These are phyloP conservation scores for Bolinopsis microptera DNA, from an alignment of 37 sponge, comb jelly and placozoan genomes.

Conservation along the genomic window DNA sequence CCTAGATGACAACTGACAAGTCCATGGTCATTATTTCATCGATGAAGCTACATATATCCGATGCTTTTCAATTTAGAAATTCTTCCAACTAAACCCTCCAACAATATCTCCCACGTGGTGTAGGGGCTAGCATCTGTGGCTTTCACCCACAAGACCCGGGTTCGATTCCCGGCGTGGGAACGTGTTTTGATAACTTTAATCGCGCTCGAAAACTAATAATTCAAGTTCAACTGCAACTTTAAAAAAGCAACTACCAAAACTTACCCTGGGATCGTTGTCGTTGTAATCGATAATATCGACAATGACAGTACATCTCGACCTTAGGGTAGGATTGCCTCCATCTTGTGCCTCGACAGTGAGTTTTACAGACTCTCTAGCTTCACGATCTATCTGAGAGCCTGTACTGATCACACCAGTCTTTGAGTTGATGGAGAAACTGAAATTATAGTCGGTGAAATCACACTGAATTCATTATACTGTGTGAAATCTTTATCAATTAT, in stretches of 20 bases:
- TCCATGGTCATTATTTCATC: neutral
- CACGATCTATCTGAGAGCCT: slow-evolving; percentile 1
- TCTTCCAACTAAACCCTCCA: too few relatives aligned
- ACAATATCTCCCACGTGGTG: slow-evolving; percentile 58
- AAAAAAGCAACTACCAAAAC: neutral
- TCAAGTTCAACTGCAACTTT: too few relatives aligned
- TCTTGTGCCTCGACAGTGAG: slow-evolving; percentile 16
- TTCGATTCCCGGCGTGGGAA: slow-evolving; percentile 67
- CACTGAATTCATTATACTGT: too few relatives aligned
- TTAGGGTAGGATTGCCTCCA: slow-evolving; percentile 3
- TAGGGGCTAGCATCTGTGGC: slow-evolving; percentile 68
- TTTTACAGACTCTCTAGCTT: neutral
- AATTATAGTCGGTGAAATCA: too few relatives aligned
- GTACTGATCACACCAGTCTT: slow-evolving; percentile 13
- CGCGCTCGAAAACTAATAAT: neutral
- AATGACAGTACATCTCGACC: neutral
- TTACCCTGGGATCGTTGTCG: slow-evolving; percentile 55
- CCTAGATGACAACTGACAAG: too few relatives aligned
- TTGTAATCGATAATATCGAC: slow-evolving; percentile 59
- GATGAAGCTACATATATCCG: neutral
- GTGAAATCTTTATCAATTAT: too few relatives aligned
- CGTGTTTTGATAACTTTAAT: neutral
- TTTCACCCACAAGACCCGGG: slow-evolving; percentile 68
- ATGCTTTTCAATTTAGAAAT: too few relatives aligned
- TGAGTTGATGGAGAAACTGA: slow-evolving; percentile 64